A percentile compares a stretch with the other conserved stretches of the same genome.
phyloP scores from a whole-genome alignment of 2,113 vertebrate genomes.

The Lamprologus tigripictilis region DNA sequence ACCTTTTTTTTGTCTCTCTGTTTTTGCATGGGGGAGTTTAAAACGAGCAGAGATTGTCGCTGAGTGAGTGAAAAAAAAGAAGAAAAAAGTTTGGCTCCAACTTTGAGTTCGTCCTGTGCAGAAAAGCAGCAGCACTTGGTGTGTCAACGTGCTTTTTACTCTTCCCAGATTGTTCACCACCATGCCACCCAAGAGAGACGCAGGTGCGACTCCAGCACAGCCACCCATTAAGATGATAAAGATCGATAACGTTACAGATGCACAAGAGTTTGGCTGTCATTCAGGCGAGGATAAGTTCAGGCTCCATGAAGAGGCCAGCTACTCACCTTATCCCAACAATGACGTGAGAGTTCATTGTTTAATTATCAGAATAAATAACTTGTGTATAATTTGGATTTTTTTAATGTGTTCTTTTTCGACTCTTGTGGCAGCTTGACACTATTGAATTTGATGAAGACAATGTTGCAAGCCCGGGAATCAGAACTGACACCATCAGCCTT shows the following conservation, averaged over 20 bases:
- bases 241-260: slow-evolving; percentile 7
- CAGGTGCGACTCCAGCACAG: background rate
- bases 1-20: background rate
- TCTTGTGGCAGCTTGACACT: slow-evolving; percentile 29
- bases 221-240: slow-evolving; percentile 58
- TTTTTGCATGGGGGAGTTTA: background rate
- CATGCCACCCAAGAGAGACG: slow-evolving; percentile 65
- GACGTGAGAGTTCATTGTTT: slow-evolving; percentile 11
- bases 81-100: slow-evolving; percentile 16
- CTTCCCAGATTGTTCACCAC: background rate
- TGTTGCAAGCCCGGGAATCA: slow-evolving; percentile 45
- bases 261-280: slow-evolving; percentile 37
- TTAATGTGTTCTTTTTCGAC: background rate
- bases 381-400: background rate
- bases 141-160: background rate
- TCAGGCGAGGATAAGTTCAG: slow-evolving; percentile 43
- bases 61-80: background rate
- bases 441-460: slow-evolving; percentile 59
- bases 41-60: background rate
- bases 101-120: background rate
- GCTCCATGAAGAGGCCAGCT: slow-evolving; percentile 32
- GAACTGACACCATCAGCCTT: slow-evolving; percentile 68
- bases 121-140: background rate
- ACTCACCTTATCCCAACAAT: slow-evolving; percentile 36
- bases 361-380: background rate